These are phyloP conservation scores for Pangasianodon gigas DNA, from an alignment of 2,113 vertebrate species.

Conservation along the genomic window DNA sequence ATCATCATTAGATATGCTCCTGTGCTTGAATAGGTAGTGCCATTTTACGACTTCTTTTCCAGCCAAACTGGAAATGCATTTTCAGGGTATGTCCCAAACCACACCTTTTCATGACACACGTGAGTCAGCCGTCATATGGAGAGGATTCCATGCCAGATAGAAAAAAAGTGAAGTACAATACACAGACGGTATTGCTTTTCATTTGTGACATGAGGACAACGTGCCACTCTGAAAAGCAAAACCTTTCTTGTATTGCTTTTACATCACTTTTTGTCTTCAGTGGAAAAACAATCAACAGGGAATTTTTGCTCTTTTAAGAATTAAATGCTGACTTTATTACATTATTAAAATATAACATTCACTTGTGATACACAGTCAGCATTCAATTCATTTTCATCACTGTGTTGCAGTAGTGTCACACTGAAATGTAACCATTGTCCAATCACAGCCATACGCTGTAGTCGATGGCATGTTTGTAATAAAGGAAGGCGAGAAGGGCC, in stretches of 20 bases:
- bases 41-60: neutral
- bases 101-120: neutral
- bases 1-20: neutral
- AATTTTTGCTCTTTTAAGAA: neutral
- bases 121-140: neutral
- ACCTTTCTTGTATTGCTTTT: neutral
- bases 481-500: neutral
- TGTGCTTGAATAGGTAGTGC: neutral
- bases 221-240: neutral
- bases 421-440: neutral
- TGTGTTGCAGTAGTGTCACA: neutral
- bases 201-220: neutral
- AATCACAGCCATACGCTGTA: neutral
- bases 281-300: neutral
- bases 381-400: neutral
- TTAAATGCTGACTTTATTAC: neutral
- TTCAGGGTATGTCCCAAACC: neutral
- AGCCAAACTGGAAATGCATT: neutral
- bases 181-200: neutral
- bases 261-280: neutral
- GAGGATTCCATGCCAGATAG: neutral
- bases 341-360: neutral
- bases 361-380: neutral
- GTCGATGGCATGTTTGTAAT: too few relatives aligned
- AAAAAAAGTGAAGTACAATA: neutral